These are phyloP conservation scores for Pantherophis guttatus DNA, from an alignment of 2,113 vertebrate genomes.

Conservation along the genomic window DNA sequence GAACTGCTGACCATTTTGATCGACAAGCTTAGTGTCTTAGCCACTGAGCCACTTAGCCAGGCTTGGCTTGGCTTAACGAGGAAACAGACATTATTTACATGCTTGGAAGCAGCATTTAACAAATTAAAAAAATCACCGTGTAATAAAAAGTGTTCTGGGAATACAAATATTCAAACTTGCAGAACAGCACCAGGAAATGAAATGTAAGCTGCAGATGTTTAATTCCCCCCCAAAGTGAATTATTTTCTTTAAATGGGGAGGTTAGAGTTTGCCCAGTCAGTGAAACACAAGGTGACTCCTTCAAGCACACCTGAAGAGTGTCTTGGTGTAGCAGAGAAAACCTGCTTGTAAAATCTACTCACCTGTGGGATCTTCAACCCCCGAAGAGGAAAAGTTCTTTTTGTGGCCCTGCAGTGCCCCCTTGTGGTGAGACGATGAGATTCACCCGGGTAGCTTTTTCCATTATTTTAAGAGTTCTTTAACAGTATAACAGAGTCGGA, in stretches of 20 bases:
- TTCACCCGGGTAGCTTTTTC: constrained; percentile 1
- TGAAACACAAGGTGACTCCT: background rate
- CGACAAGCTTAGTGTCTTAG: too few relatives aligned
- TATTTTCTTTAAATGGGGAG: background rate
- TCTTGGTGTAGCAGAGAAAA: background rate
- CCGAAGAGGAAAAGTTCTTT: constrained; percentile 6
- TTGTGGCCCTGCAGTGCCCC: constrained; percentile 69
- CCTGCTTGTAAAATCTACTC: rapidly evolving
- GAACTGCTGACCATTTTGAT: too few relatives aligned
- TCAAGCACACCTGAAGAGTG: background rate
- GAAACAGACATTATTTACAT: background rate
- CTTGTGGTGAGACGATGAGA: constrained; percentile 43
- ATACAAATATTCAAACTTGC: background rate
- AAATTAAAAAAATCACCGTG: background rate
- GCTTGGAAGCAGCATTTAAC: background rate
- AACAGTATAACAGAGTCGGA: background rate
- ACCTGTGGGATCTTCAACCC: background rate
- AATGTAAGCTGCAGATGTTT: background rate
- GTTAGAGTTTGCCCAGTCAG: background rate
- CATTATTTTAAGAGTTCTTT: background rate
- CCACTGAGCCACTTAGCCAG: too few relatives aligned
- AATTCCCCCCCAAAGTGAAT: background rate
- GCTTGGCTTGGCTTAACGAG: too few relatives aligned
- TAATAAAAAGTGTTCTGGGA: background rate
- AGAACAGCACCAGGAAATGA: background rate